Evolutionary conservation across 2,888 invertebrate species (phyloP), one percentile per base, ranked within the genome.

Genomic region (Caenorhabditis sp.): DNA sequence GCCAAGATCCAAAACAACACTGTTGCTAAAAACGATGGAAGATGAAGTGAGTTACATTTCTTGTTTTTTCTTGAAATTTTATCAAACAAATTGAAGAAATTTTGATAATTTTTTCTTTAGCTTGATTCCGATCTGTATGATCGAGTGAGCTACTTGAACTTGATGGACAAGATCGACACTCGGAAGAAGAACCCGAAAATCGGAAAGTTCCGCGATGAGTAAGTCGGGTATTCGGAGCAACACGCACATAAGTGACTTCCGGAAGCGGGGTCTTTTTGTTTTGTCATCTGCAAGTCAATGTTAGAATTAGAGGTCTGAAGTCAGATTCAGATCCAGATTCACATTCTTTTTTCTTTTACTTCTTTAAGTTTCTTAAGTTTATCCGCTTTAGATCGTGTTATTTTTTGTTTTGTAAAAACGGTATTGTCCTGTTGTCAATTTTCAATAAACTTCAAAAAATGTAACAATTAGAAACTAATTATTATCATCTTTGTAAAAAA

Each of bases 51-150:
- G 68, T 35, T 4, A 32, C 32, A 32, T 9, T 9, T n/a, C n/a
- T n/a, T n/a, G n/a, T n/a, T n/a, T n/a, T n/a, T n/a, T n/a, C n/a
- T n/a, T n/a, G n/a, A n/a, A n/a, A n/a, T n/a, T n/a, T n/a, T n/a
- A n/a, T n/a, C n/a, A n/a, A n/a, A n/a, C n/a, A n/a, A n/a, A n/a
- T n/a, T n/a, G n/a, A n/a, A n/a, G n/a, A n/a, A n/a, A n/a, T n/a
- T n/a, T n/a, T n/a, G n/a, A n/a, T n/a, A n/a, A n/a, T n/a, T n/a
- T n/a, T n/a, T 32, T 32, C 32, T 32, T 86, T 85, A 85, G 87
- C 80, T 87, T 24, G 88, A 88, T 77, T 83, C 85, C 9, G 88
- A 88, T 78, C 84, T 88, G n/a, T 87, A 88, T 58, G 88, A 88
- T 72, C 85, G 87, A 15, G 84, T 88, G 18, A 84, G 85, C 68